A percentile compares a stretch with the other conserved stretches of the same genome.
Conservation (phyloP, 2,888 invertebrate species). For the Gonocerus acuteangulatus region DNA sequence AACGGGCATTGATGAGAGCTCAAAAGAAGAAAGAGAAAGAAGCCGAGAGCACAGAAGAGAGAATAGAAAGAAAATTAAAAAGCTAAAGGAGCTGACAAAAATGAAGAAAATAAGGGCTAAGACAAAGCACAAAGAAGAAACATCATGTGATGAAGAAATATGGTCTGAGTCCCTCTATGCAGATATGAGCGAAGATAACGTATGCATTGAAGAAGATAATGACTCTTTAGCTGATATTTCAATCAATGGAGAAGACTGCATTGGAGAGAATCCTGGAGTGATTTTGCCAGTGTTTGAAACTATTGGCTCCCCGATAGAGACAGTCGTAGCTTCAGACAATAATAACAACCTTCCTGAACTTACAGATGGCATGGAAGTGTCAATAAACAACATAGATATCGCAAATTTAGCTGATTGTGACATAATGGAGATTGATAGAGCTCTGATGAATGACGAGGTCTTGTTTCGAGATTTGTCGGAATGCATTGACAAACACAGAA, state of each 20-base stretch:
- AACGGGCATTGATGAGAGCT: too few relatives aligned
- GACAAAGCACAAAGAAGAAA: background rate
- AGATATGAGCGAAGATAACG: background rate
- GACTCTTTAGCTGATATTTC: slow-evolving; percentile 5
- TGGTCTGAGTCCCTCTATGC: slow-evolving; percentile 6
- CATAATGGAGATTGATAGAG: too few relatives aligned
- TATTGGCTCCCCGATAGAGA: slow-evolving; percentile 11
- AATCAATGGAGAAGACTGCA: slow-evolving; percentile 7
- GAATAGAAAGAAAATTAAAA: background rate
- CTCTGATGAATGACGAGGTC: too few relatives aligned
- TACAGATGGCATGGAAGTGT: too few relatives aligned
- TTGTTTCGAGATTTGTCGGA: too few relatives aligned
- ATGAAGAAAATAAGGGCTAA: background rate
- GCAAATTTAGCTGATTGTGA: too few relatives aligned
- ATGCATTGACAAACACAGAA: too few relatives aligned
- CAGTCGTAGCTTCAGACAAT: background rate
- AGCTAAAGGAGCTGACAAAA: background rate
- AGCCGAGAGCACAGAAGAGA: background rate
- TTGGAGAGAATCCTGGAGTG: background rate
- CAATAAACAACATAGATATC: too few relatives aligned
- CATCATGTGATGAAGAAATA: slow-evolving; percentile 6
- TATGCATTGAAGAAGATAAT: background rate
- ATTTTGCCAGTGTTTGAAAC: slow-evolving; percentile 8
- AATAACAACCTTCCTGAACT: too few relatives aligned
- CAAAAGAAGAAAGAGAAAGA: slow-evolving; percentile 13